Evolutionary conservation across 35 echinoderm and acorn worm species (phyloP).

Genomic region (Apostichopus japonicus): DNA sequence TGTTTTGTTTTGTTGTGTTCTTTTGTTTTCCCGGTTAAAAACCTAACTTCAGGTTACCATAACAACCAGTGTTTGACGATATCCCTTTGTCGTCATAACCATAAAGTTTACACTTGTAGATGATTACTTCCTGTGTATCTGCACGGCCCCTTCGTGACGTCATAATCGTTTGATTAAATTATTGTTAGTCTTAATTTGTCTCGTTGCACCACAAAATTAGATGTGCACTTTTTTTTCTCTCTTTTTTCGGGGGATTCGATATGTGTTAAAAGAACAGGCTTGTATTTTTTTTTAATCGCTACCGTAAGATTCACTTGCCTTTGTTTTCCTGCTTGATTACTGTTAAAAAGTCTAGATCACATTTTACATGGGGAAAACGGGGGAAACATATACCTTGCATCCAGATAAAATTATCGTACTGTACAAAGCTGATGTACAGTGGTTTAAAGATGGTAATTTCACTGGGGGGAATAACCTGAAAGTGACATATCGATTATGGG

Average conservation of each 20-base stretch:
- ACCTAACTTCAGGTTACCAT: not conserved
- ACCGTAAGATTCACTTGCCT: not conserved
- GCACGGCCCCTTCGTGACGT: not conserved
- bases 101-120: not conserved
- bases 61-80: not conserved
- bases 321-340: not conserved
- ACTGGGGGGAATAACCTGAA: too few species aligned
- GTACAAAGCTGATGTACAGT: too few species aligned
- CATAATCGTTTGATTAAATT: not conserved
- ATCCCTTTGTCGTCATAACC: not conserved
- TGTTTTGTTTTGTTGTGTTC: not conserved
- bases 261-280: not conserved
- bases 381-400: not conserved
- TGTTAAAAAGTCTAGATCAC: not conserved
- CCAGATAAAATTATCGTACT: too few species aligned
- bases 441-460: too few species aligned
- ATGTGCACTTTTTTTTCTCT: not conserved
- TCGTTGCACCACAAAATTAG: not conserved
- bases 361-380: not conserved
- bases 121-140: not conserved
- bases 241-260: not conserved
- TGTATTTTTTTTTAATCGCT: not conserved
- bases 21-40: not conserved
- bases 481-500: too few species aligned
- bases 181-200: conserved; percentile 5